Evolutionary conservation across 35 echinoderm and acorn worm species (phyloP).

Genomic region (Acanthaster planci): DNA sequence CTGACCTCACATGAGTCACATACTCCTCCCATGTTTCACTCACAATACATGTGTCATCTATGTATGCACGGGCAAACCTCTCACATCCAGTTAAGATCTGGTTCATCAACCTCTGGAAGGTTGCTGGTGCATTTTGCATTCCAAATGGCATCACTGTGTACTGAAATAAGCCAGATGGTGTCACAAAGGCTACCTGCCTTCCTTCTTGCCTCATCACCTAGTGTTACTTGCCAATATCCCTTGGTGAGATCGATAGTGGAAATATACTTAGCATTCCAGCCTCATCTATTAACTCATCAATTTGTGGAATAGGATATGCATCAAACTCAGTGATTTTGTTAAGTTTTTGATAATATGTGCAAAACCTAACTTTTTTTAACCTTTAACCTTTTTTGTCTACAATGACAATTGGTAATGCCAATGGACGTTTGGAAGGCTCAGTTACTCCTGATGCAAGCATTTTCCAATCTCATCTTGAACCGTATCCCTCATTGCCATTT

Average conservation of each 20-base stretch:
- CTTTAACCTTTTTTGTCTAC: no score
- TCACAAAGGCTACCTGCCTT: constrained; percentile 52
- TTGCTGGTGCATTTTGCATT: constrained; percentile 62
- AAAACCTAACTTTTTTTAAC: no score
- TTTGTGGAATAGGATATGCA: no score
- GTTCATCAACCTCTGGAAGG: constrained; percentile 65
- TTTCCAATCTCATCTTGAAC: no score
- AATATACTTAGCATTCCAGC: no score
- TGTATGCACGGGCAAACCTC: constrained; percentile 24
- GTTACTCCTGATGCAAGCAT: no score
- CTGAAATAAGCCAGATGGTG: constrained; percentile 57
- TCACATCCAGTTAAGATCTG: constrained; percentile 43
- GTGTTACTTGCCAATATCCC: constrained; percentile 77
- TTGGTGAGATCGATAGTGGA: constrained; percentile 57
- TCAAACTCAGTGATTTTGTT: no score
- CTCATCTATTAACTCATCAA: no score
- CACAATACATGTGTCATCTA: constrained; percentile 6
- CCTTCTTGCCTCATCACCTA: constrained; percentile 8
- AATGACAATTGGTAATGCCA: no score
- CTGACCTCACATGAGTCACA: not conserved
- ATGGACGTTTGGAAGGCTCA: no score
- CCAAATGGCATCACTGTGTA: constrained; percentile 68
- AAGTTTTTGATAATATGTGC: no score
- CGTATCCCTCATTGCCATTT: no score
- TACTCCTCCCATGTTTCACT: not conserved